Evolutionary conservation across 2,113 vertebrate genomes (phyloP), one percentile per base, ranked within the genome.

Genomic region (Cettia cetti): DNA sequence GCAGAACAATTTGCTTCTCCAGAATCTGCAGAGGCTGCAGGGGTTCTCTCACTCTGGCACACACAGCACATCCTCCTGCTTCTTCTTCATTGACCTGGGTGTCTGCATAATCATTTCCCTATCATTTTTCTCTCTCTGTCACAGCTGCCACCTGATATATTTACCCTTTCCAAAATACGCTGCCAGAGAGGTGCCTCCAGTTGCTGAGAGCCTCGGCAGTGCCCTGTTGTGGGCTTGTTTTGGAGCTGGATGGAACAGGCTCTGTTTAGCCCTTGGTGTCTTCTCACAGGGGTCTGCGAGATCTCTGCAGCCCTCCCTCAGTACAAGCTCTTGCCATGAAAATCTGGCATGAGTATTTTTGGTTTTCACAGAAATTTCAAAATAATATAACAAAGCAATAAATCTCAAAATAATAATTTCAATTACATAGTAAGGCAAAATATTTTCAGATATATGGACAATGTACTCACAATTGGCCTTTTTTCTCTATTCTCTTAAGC

Each of bases 261-360:
- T 63, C 12, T 30, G 31, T 27, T 37, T 14, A 27, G 30, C 3
- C 11, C 16, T 64, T 42, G 14, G 3, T 35, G 9, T 42, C 60
- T 33, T 65, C 16, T 68, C 31, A 30, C 11, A n/a, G 9, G 7
- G 5, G 6, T 35, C 33, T 61, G 35, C 27, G 47, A 64, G 47
- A 42, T 8, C 1, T 17, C 57, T 80, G 19, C 23, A 83, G 52
- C 3, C 17, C 7, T 59, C 10, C 9, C 35, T 86, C 0, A 0
- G 9, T 60, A 75, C 4, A 23, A 63, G 75, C 33, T 27, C 13
- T 61, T 44, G 21, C 6, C 13, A 6, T 0, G 0, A 35, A 65
- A 84, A 64, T 13, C 9, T 9, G 20, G 26, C 22, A 52, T 2
- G 1, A 30, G 3, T 17, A 9, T 13, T 80, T 71, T 71, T 30